A percentile compares a stretch with the other conserved stretches of the same genome.
These are phyloP conservation scores for Sebastes nivosus DNA, from an alignment of 2,797 vertebrate genomes.

Conservation along the genomic window DNA sequence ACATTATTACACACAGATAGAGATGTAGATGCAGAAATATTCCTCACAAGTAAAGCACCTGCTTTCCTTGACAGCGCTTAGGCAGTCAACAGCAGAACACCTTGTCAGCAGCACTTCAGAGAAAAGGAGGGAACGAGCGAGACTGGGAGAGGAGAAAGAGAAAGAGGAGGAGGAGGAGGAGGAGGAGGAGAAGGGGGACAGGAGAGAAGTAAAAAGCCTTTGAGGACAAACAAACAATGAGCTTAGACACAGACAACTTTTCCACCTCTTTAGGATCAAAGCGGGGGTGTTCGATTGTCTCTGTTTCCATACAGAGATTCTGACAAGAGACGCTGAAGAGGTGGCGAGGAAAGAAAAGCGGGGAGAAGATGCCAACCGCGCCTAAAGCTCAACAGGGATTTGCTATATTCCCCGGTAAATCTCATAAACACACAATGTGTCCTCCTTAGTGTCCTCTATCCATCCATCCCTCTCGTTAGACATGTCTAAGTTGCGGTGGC, in stretches of 20 bases:
- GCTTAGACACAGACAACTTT: constrained; percentile 16
- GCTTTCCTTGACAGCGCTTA: constrained; percentile 24
- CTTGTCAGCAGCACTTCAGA: constrained; percentile 22
- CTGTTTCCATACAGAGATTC: not conserved
- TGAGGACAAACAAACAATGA: constrained; percentile 36
- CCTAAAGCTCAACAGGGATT: not conserved
- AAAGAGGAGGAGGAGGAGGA: not conserved
- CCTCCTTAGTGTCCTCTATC: not conserved
- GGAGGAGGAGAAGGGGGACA: not conserved
- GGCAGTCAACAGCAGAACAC: constrained; percentile 16
- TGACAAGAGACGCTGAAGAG: not conserved
- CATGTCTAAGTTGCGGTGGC: not conserved
- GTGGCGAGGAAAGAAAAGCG: not conserved
- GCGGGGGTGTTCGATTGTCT: not conserved
- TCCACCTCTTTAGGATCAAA: constrained; percentile 19
- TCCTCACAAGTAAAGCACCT: constrained; percentile 3
- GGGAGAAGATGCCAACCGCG: not conserved
- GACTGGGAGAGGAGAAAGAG: not conserved
- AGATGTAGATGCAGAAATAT: constrained; percentile 23
- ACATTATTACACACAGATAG: constrained; percentile 20
- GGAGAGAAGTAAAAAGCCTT: constrained; percentile 2
- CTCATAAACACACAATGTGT: not conserved
- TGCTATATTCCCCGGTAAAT: not conserved
- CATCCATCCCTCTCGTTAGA: not conserved
- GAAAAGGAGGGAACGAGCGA: not conserved